Evolutionary conservation across 2,888 invertebrate genomes (phyloP), one percentile per base, ranked within the genome.

Genomic region (Lampropteryx suffumata): DNA sequence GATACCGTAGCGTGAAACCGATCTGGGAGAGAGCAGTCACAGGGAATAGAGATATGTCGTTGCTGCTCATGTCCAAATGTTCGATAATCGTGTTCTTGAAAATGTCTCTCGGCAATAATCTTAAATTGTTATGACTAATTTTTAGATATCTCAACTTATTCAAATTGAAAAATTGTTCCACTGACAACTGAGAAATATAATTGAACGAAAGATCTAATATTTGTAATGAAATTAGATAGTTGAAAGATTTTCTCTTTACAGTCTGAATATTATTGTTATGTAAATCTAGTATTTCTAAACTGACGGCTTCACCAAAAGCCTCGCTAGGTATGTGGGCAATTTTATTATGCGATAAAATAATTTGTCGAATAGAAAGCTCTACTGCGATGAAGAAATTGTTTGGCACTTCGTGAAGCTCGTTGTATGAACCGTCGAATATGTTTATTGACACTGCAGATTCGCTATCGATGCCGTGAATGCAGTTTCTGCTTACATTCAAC

Each of bases 1-100:
- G 92, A 73, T 94, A 93, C 41, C 96, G 90, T 52, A 97, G 80
- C 0, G 96, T 96, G 66, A 94, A 93, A 3, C 96, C 96, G 13
- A 96, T 93, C 76, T 95, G 95, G 0, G 94, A 92, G 53, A 97
- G 92, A 12, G 95, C 94, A 14, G 93, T 92, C 24, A 94, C 94
- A 0, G 97, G 97, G 73, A 96, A 94, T n/a, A 95, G 92, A 2
- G 94, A 92, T 64, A 97, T 93, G 61, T 94, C 94, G 72, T 97
- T 97, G 61, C 92, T 91, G 59, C 95, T 94, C 59, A 97, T 91
- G 74, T 97, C 95, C 40, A 97, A 84, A 76, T 94, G 94, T 75
- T 96, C 96, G 42, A 97, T 84, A 11, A 94, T 92, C 0, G 96
- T 96, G 59, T 95, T 95, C 74, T 94, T 93, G 74, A 96, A 96